These are phyloP conservation scores for Tauraco hartlaubi DNA, from an alignment of 2,797 vertebrate species.

Conservation along the genomic window DNA sequence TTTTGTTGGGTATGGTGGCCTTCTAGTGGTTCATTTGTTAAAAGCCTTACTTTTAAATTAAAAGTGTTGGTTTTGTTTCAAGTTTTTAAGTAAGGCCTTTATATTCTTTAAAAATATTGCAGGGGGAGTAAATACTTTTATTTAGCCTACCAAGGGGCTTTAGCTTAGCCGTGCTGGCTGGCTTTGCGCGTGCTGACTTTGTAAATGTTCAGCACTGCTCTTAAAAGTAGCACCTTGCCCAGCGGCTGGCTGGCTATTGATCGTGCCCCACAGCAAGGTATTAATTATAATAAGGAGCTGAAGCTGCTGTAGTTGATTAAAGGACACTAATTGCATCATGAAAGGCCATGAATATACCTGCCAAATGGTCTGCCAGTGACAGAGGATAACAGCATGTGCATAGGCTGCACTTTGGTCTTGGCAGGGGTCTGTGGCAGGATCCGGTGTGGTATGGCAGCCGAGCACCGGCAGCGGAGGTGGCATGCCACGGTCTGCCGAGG, in stretches of 20 bases:
- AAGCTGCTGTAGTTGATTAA: not conserved
- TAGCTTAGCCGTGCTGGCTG: not conserved
- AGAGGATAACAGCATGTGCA: rapidly evolving
- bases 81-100: not conserved
- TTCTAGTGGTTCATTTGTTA: not conserved
- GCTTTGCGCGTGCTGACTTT: not conserved
- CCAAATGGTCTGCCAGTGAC: not conserved
- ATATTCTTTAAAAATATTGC: not conserved
- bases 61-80: not conserved
- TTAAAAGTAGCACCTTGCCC: not conserved
- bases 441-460: rapidly evolving
- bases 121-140: not conserved
- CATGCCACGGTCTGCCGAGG: rapidly evolving
- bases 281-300: not conserved
- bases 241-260: not conserved
- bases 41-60: not conserved
- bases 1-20: not conserved
- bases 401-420: not conserved
- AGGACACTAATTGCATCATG: not conserved
- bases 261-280: not conserved
- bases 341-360: not conserved
- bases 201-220: not conserved
- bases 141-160: not conserved
- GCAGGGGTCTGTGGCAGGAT: not conserved
- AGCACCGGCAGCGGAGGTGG: rapidly evolving